phyloP scores from a whole-genome alignment of 2,888 invertebrate genomes.

The Acronicta alni region DNA sequence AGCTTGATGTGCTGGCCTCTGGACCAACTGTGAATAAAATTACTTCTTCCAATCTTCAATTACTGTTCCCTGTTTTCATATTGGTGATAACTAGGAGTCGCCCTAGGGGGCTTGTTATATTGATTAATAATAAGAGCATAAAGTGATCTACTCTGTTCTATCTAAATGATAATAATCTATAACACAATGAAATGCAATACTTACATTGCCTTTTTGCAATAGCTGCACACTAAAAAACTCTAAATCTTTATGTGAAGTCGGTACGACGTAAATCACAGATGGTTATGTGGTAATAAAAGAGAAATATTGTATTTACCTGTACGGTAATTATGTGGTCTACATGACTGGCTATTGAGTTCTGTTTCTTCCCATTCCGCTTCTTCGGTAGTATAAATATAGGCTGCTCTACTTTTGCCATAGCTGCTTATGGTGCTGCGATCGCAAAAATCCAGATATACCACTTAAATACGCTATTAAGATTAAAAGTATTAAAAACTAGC shows the following conservation, averaged over 20 bases:
- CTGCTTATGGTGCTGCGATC: constrained; percentile 11
- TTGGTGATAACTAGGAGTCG: too few relatives aligned
- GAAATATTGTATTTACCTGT: constrained; percentile 78
- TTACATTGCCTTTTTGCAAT: neutral
- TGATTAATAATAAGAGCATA: too few relatives aligned
- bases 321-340: constrained; percentile 91
- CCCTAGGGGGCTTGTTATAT: too few relatives aligned
- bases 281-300: constrained; percentile 10
- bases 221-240: constrained; percentile 7
- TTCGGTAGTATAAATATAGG: constrained; percentile 90
- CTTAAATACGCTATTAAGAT: constrained; percentile 18
- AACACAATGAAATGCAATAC: neutral
- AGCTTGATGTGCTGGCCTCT: too few relatives aligned
- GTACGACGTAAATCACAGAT: constrained; percentile 10
- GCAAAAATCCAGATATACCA: constrained; percentile 10
- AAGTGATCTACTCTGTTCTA: too few relatives aligned
- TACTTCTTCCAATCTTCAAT: too few relatives aligned
- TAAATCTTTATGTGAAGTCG: neutral
- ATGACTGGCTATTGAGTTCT: constrained; percentile 85
- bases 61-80: too few relatives aligned
- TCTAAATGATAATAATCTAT: too few relatives aligned
- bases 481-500: constrained; percentile 26
- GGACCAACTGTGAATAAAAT: too few relatives aligned
- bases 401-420: constrained; percentile 83
- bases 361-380: constrained; percentile 89